These are phyloP conservation scores for Parotocinclus haroldoi DNA, from an alignment of 2,797 vertebrate species.

Conservation along the genomic window DNA sequence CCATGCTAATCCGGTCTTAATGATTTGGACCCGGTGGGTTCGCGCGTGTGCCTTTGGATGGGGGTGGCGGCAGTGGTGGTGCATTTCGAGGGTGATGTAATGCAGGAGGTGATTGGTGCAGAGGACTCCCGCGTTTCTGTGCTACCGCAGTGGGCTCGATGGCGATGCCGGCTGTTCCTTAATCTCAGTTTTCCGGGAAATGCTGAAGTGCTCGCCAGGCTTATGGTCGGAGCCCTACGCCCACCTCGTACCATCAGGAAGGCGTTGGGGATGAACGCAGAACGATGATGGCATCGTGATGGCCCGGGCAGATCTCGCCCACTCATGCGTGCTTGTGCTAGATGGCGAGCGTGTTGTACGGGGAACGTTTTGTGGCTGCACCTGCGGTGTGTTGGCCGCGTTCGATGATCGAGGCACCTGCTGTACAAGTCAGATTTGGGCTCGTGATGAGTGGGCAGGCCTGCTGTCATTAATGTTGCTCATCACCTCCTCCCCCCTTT, in stretches of 20 bases:
- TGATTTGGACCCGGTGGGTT: constrained; percentile 25
- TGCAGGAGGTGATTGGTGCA: constrained; percentile 48
- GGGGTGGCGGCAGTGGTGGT: constrained; percentile 1
- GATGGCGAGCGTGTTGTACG: constrained; percentile 20
- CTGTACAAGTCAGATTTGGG: constrained; percentile 41
- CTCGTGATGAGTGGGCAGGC: constrained; percentile 42
- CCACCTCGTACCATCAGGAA: constrained; percentile 18
- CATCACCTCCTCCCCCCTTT: constrained; percentile 9
- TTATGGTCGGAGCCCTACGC: constrained; percentile 20
- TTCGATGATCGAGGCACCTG: constrained; percentile 38
- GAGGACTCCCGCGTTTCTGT: constrained; percentile 31
- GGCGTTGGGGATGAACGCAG: constrained; percentile 15
- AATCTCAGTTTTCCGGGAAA: constrained; percentile 25
- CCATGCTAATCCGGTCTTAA: constrained; percentile 32
- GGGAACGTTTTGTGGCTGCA: constrained; percentile 66
- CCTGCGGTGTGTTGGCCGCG: constrained; percentile 41
- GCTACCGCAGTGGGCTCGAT: constrained; percentile 32
- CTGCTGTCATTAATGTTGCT: constrained; percentile 42
- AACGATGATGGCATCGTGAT: constrained; percentile 40
- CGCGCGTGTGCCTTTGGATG: constrained; percentile 16
- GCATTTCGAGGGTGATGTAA: constrained; percentile 48
- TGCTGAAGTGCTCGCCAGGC: background rate
- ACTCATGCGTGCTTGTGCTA: constrained; percentile 15
- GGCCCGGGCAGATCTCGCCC: constrained; percentile 25
- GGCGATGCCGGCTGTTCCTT: constrained; percentile 27